Base-by-base conservation (phyloP, 2,888 invertebrate genomes). In the Leptogaster cylindrica region DNA sequence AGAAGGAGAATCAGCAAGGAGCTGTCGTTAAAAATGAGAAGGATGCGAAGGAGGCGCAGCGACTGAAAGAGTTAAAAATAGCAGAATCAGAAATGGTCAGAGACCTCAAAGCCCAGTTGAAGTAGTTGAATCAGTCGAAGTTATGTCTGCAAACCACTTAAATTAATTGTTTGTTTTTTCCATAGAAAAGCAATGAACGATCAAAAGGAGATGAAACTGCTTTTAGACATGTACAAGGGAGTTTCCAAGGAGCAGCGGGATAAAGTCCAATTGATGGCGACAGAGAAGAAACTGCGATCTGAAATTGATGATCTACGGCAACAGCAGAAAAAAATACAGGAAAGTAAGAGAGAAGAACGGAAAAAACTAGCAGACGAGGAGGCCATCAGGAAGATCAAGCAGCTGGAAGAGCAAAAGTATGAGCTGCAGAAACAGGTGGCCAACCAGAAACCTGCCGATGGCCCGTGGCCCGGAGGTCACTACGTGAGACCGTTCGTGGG, bases 181-280 rank as follows among this genome's bases (percentile, higher is more conserved):
- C 78, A 46, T 76, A 95, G 92, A 82, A 97, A 95, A 84, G 92
- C 94, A 8, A 85, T 92, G 50, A 95, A 93, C 77, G 95, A 94
- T 77, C 94, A 95, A 81, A 94, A 95, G 75, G 97, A 97, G 80
- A 87, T 97, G 88, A 97, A 97, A 78, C 82, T 97, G 0, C 81
- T 97, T 8, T 83, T 97, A 70, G 97, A 97, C 79, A 96, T 96
- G 94, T 96, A 97, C 83, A 97, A 97, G 83, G 93, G 95, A n/a
- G 93, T 93, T 6, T 91, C 95, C 68, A 97, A 97, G 79, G 97
- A 97, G 77, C 95, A 95, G 78, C 85, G 97, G 3, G 97, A 97
- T 79, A 97, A 97, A 82, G 96, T 95, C 44, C 94, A 95, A 82
- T 84, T 97, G 67, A 95, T 97, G 96, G 94, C 95, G 0, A 91